Base-by-base conservation (phyloP, 1,140 invertebrate species). In the Drosophila arawakana region DNA sequence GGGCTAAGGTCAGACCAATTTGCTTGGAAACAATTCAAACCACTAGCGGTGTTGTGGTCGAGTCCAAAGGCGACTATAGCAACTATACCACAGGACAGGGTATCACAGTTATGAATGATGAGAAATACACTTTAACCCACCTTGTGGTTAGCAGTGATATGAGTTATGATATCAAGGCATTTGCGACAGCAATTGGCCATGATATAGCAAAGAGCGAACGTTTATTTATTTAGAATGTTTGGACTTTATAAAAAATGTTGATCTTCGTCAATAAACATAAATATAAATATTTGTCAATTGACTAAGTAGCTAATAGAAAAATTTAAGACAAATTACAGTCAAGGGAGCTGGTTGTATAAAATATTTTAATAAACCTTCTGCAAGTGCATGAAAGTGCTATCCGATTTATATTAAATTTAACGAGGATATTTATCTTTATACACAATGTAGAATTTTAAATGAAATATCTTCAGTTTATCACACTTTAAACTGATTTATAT, bases 151-250 rank as follows among this genome's bases (percentile, higher is more conserved):
- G 2, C 3, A 0, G 8, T 1, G 10, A 2, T 2, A 9, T 2
- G 4, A 54, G 7, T 35, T 76, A 67, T 46, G 7, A 34, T 43
- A 55, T 57, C 10, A 7, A 18, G 11, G 10, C 2, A 5, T 62
- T 71, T 30, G 8, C 21, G 0, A 3, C 11, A 2, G 3, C 30
- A 8, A 68, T 77, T 3, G 7, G 0, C 18, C 7, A 11, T 0
- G 1, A 61, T 7, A 47, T 65, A 4, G 2, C 6, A 34, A 18
- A 50, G 6, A 70, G 49, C 21, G 50, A 89, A 88, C 84, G 73
- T 81, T 81, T 70, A 89, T 78, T 84, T 30, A 30, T 89, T 89
- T 89, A 88, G 88, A 89, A 81, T 81, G 61, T 39, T 66, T 61
- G 73, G 68, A 78, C 6, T 85, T 68, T 75, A 77, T 30, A 83